Base-by-base conservation (phyloP, 2,888 invertebrate species). In the Alentia gelatinosa region DNA sequence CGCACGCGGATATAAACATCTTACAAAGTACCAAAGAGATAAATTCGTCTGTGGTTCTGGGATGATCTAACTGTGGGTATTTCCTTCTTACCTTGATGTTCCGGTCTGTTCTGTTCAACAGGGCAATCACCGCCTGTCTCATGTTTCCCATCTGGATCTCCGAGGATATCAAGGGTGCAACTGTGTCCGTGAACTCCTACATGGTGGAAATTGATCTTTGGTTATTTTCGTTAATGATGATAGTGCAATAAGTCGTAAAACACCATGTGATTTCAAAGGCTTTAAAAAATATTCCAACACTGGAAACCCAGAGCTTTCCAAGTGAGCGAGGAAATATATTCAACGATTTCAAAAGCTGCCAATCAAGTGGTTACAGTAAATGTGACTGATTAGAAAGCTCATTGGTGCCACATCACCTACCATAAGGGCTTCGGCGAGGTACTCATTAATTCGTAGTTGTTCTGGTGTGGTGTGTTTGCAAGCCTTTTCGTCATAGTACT, bases 71-170 rank as follows among this genome's bases (percentile, higher is more conserved):
- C 9, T 15, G 47, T 42, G 47, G 7, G 7, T 42, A 12, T 42
- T 42, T 42, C 47, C 47, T 15, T 12, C 15, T n/a, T 56, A 56
- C 56, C 56, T 56, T 19, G 23, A n/a, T 56, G 12, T 56, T 56
- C 19, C 12, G 23, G 56, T 56, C 56, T 12, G 56, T 1, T n/a
- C 9, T 56, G n/a, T n/a, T 19, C 56, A 68, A 30, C 26, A 68
- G 3, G 30, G 94, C 93, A 23, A 94, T 94, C 1, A 94, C 92
- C 35, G 93, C 93, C 9, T 94, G 93, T 26, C 94, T 94, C 56
- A 95, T 90, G 89, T 93, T 93, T 91, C 94, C 94, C 94, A 95
- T 94, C 84, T 95, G 94, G 26, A 91, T 91, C 7, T 94, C 94
- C 35, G 92, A 93, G 12, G 92, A 94, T 39, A 95, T 91, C 91